Conservation (phyloP, 2,113 vertebrate genomes). For the rabbit (Oryctolagus cuniculus) region mOryCun1.1 NC_091440.1:120921001-120921500, state of each 20-base stretch:
- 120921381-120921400: not conserved
- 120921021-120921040: not conserved
- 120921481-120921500: not conserved
- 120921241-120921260: not conserved
- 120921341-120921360: not conserved
- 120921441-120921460: not conserved
- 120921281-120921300: not conserved
- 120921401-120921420: not conserved
- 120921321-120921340: not conserved
- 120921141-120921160: conserved; percentile 3
- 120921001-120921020: not conserved
- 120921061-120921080: not conserved
- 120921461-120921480: not conserved
- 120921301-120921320: not conserved
- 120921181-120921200: not conserved
- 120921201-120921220: conserved; percentile 47
- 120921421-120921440: not conserved
- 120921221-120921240: not conserved
- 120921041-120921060: not conserved
- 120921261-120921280: not conserved
- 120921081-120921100: not conserved
- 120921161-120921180: conserved; percentile 9
- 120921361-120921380: conserved; percentile 13
- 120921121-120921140: not conserved
- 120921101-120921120: not conserved